Conservation (phyloP, 2,113 vertebrate species). For the Oncorhynchus nerka region DNA sequence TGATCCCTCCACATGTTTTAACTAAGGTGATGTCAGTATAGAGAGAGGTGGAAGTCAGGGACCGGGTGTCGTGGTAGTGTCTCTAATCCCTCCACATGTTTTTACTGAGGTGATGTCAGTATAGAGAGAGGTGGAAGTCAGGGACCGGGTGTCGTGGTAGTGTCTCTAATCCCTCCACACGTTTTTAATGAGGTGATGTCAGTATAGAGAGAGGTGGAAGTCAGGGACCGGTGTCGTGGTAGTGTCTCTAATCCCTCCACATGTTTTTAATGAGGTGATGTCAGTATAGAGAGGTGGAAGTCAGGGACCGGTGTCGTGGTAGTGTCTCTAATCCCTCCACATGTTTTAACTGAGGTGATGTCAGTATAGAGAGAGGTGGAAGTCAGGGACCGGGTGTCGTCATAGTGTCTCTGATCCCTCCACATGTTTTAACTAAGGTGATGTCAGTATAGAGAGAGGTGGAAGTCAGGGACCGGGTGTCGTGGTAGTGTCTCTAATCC, state of each 20-base stretch:
- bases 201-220: background rate
- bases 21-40: background rate
- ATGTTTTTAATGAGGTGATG: background rate
- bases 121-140: background rate
- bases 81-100: conserved; percentile 15
- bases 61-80: background rate
- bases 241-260: conserved; percentile 16
- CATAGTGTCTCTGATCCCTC: conserved; percentile 12
- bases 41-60: background rate
- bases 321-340: conserved; percentile 16
- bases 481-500: conserved; percentile 8
- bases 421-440: background rate
- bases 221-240: background rate
- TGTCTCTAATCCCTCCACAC: conserved; percentile 15
- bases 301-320: background rate
- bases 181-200: background rate
- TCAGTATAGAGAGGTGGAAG: background rate
- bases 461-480: background rate
- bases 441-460: background rate
- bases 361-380: background rate
- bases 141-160: background rate
- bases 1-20: conserved; percentile 6
- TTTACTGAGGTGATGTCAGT: background rate
- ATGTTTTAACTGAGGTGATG: background rate
- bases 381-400: background rate